Conservation (phyloP, 2,797 vertebrate genomes). For the Fundulus diaphanus region DNA sequence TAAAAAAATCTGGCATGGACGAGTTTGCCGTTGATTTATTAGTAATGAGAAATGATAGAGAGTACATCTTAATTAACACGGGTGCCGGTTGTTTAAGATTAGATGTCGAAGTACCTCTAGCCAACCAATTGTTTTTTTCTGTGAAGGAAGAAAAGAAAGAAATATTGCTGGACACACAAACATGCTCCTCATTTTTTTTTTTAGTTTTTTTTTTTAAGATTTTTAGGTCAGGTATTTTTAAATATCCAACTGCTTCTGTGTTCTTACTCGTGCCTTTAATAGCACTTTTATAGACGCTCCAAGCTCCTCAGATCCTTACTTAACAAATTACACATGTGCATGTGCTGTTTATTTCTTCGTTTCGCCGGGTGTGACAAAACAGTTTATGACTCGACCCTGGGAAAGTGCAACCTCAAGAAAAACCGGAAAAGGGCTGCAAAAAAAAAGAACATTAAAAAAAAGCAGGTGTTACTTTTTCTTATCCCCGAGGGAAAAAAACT, state of each 20-base stretch:
- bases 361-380: slow-evolving; percentile 28
- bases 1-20: slow-evolving; percentile 10
- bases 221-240: slow-evolving; percentile 65
- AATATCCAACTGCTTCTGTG: slow-evolving; percentile 33
- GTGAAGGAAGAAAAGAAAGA: slow-evolving; percentile 28
- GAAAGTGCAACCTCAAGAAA: slow-evolving; percentile 58
- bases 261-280: slow-evolving; percentile 49
- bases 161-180: slow-evolving; percentile 44
- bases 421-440: slow-evolving; percentile 42
- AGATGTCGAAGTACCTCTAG: slow-evolving; percentile 38
- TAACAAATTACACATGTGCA: slow-evolving; percentile 30
- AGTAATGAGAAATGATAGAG: slow-evolving; percentile 15
- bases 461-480: slow-evolving; percentile 70
- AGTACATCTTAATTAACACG: slow-evolving; percentile 7
- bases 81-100: slow-evolving; percentile 22
- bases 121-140: slow-evolving; percentile 37
- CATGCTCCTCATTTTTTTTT: slow-evolving; percentile 11
- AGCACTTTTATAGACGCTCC: slow-evolving; percentile 58
- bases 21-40: slow-evolving; percentile 33
- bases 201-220: slow-evolving; percentile 42
- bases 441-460: slow-evolving; percentile 42
- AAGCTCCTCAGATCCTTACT: slow-evolving; percentile 41
- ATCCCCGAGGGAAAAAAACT: slow-evolving; percentile 62
- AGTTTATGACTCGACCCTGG: slow-evolving; percentile 53
- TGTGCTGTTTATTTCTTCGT: slow-evolving; percentile 13